A percentile compares a stretch with the other conserved stretches of the same genome.
These are phyloP conservation scores for Triplophysa siluroides DNA, from an alignment of 2,113 vertebrate species.

Conservation along the genomic window DNA sequence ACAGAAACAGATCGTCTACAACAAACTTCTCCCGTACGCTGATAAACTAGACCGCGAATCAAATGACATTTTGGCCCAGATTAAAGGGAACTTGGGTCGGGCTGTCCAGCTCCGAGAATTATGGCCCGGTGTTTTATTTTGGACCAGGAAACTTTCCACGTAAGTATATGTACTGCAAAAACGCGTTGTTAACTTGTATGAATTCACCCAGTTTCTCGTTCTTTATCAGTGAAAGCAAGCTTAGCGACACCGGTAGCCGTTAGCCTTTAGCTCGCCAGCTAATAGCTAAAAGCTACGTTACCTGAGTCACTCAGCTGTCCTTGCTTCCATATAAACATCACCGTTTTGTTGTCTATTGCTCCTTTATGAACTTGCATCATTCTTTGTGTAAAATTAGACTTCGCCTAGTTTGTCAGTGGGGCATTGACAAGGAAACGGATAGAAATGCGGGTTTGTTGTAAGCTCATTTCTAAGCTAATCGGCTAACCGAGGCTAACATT, in stretches of 20 bases:
- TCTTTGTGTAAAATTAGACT: not conserved
- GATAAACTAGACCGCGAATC: constrained; percentile 87
- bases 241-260: not conserved
- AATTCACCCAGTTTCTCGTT: not conserved
- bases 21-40: constrained; percentile 87
- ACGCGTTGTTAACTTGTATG: too few species aligned
- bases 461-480: constrained; percentile 21
- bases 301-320: constrained; percentile 34
- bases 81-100: constrained; percentile 90
- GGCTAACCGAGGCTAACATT: constrained; percentile 6
- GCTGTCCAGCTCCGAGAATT: constrained; percentile 91
- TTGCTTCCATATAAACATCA: constrained; percentile 11
- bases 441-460: not conserved
- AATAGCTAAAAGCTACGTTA: constrained; percentile 31
- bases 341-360: not conserved
- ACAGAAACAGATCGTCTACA: constrained; percentile 92
- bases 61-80: constrained; percentile 80
- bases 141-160: constrained; percentile 93
- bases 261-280: constrained; percentile 21
- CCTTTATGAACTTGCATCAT: not conserved
- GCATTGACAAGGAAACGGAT: not conserved
- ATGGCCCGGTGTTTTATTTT: constrained; percentile 94
- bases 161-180: constrained; percentile 72
- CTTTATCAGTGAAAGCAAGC: not conserved
- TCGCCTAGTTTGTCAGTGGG: not conserved